phyloP scores from a whole-genome alignment of 2,113 vertebrate genomes.

The Ceyx melanurus region DNA sequence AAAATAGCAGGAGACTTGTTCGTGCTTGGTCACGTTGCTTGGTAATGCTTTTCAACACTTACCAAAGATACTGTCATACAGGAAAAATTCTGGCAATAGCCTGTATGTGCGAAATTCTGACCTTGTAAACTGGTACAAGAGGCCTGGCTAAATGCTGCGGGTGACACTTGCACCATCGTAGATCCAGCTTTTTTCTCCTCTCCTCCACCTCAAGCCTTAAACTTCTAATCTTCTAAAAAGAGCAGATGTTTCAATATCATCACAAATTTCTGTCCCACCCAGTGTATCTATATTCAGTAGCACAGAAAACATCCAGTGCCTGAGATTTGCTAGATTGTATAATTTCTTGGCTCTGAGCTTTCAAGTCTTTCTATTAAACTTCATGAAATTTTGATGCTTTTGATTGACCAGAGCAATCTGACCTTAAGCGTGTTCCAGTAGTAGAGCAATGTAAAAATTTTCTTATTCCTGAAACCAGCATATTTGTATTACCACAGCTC shows the following conservation, averaged over 20 bases:
- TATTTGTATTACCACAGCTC: not conserved
- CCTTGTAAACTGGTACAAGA: not conserved
- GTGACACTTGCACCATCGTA: not conserved
- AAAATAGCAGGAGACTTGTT: not conserved
- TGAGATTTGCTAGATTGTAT: not conserved
- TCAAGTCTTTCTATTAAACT: not conserved
- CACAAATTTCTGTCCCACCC: not conserved
- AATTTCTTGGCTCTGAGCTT: not conserved
- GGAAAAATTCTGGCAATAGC: not conserved
- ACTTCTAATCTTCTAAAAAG: not conserved
- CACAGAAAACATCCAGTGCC: not conserved
- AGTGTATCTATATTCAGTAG: not conserved
- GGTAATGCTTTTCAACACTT: not conserved
- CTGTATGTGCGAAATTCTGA: not conserved
- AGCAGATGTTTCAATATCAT: not conserved
- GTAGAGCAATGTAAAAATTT: not conserved
- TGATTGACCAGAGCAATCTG: not conserved
- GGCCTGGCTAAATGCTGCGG: not conserved
- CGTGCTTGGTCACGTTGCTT: not conserved
- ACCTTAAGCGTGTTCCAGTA: not conserved
- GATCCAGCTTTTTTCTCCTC: not conserved
- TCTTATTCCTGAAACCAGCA: not conserved
- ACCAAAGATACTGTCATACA: not conserved
- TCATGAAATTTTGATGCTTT: not conserved
- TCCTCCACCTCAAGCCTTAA: not conserved